Evolutionary conservation across 2,113 vertebrate species (phyloP), one percentile per base, ranked within the genome.

Genomic region (Sapayoa aenigma): DNA sequence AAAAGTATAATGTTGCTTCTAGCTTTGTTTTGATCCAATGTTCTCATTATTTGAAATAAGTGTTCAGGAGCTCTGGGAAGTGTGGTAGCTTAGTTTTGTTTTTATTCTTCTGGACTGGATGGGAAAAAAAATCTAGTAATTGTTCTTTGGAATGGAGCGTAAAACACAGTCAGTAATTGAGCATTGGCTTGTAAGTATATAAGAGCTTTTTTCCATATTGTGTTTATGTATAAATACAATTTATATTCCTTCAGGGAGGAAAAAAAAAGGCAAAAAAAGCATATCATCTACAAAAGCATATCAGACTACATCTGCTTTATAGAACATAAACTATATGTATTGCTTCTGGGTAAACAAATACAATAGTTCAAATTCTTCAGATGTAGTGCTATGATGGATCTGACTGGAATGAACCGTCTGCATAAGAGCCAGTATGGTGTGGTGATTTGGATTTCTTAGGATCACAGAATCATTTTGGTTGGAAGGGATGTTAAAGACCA

Each of bases 381-480:
- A 35, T 42, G 12, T 5, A 23, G 24, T 59, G 11, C 9, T 92
- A 15, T 58, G 20, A 37, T 50, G n/a, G 4, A 12, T 72, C 39
- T 33, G 56, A 42, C 10, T 24, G n/a, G 25, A 53, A 49, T 28
- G 16, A 65, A 7, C 22, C 53, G 65, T 65, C 21, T 21, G 66
- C 46, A 9, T 12, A 44, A 31, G 9, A 53, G 7, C 22, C 21
- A 1, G 0, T 14, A 8, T 3, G 18, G 20, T 52, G 46, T 21
- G 25, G 22, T 5, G 4, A 6, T 79, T 79, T 21, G 27, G 12
- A 27, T 35, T 59, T 47, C 4, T 9, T 3, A 25, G n/a, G 60
- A 22, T 30, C 46, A n/a, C 39, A 53, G 28, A 60, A 39, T 12
- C 3, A 11, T 50, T 89, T 53, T 12, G 2, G 4, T n/a, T 74